Evolutionary conservation across 2,797 vertebrate genomes (phyloP), one percentile per base, ranked within the genome.

Genomic region (Mallotus villosus): DNA sequence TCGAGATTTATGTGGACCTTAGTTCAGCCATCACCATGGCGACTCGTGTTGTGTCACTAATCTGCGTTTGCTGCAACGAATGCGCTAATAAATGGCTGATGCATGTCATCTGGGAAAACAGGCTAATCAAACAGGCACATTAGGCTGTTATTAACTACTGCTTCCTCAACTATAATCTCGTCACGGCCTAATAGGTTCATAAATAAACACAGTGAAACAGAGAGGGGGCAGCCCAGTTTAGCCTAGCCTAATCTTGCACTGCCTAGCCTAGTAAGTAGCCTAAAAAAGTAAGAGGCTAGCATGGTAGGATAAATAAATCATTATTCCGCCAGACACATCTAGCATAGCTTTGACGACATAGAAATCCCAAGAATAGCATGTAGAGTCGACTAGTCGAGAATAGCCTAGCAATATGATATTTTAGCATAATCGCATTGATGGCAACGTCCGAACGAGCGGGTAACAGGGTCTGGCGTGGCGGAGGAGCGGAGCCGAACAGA

Each of bases 41-140:
- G 16, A 62, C 77, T 49, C 77, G 59, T 1, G 55, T 0, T 14
- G 46, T 69, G 72, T 70, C 75, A 59, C 74, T 68, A 1, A 74
- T 72, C 51, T 11, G 64, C 21, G 74, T 67, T 78, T 68, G 78
- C 49, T 59, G 71, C 65, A 55, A 63, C 68, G 63, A 24, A 46
- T 65, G 73, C 61, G 46, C 70, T 73, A 75, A 60, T 78, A 81
- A 73, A 71, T 9, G 53, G 29, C 75, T 72, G 74, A 71, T 27
- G 59, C 59, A 63, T 63, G 64, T 34, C 80, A 68, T 70, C 75
- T 4, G 21, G 67, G 67, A 63, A 19, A 73, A 70, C 46, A 68
- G 71, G 72, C 81, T 86, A 82, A 88, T 86, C 82, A 82, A 83
- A 85, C 24, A 68, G 64, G 27, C 24, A 71, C 80, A 87, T 89